Conservation (phyloP, 1,140 invertebrate species). For the Coenobita brevimanus region DNA sequence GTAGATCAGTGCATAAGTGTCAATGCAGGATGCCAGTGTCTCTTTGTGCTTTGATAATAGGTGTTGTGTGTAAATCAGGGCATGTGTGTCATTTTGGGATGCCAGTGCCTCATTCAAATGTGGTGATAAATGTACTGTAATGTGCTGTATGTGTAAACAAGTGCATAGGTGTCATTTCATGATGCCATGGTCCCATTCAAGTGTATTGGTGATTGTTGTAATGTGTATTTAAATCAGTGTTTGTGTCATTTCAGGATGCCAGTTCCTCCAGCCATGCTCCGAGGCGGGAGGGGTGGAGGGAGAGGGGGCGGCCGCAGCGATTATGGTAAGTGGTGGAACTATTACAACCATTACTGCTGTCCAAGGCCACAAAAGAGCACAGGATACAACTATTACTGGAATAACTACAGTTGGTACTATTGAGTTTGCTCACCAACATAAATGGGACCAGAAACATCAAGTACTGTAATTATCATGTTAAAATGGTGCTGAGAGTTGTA, state of each 20-base stretch:
- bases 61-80: too few relatives aligned
- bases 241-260: constrained; percentile 68
- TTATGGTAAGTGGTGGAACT: constrained; percentile 83
- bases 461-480: constrained; percentile 58
- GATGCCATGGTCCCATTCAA: too few relatives aligned
- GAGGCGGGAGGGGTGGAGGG: constrained; percentile 71
- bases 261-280: constrained; percentile 68
- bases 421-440: constrained; percentile 50
- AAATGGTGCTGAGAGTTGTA: constrained; percentile 56
- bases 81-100: too few relatives aligned
- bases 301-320: constrained; percentile 86
- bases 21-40: too few relatives aligned
- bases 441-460: constrained; percentile 50
- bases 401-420: constrained; percentile 70
- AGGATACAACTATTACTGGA: constrained; percentile 70
- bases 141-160: too few relatives aligned
- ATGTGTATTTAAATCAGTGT: too few relatives aligned
- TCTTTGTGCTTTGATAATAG: too few relatives aligned
- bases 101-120: too few relatives aligned
- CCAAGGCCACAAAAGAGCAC: constrained; percentile 65
- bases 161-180: too few relatives aligned
- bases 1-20: too few relatives aligned
- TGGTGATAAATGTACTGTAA: too few relatives aligned
- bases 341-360: constrained; percentile 69
- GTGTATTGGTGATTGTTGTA: too few relatives aligned